A percentile compares a stretch with the other conserved stretches of the same genome.
Conservation (phyloP, 2,888 invertebrate genomes). For the Tetheella fluctuosa region DNA sequence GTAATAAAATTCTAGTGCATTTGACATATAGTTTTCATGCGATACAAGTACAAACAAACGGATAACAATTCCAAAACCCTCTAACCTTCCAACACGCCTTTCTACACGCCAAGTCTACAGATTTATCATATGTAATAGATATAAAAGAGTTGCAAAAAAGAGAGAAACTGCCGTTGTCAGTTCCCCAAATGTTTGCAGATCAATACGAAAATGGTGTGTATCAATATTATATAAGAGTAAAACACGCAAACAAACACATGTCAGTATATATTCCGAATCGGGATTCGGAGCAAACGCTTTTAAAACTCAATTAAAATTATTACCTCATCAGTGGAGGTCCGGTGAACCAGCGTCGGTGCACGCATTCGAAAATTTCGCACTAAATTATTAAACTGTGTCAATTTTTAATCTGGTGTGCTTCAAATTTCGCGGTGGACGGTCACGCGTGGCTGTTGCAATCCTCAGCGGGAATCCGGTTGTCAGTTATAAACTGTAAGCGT, state of each 20-base stretch:
- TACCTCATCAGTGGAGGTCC: slow-evolving; percentile 32
- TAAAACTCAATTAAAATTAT: slow-evolving; percentile 30
- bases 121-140: no score
- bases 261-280: slow-evolving; percentile 5
- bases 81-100: no score
- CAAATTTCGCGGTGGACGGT: slow-evolving; percentile 45
- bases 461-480: slow-evolving; percentile 16
- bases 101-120: no score
- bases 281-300: slow-evolving; percentile 10
- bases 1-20: no score
- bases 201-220: neutral
- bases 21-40: no score
- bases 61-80: no score
- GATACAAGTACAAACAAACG: no score
- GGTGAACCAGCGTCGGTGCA: slow-evolving; percentile 16
- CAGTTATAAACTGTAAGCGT: neutral
- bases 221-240: no score
- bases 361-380: slow-evolving; percentile 32
- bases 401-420: slow-evolving; percentile 51
- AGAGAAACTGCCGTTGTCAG: neutral
- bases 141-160: neutral
- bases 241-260: neutral
- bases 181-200: neutral
- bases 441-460: slow-evolving; percentile 20
- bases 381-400: slow-evolving; percentile 48